Evolutionary conservation across 2,888 invertebrate species (phyloP).

Genomic region (Temnothorax rugatulus): DNA sequence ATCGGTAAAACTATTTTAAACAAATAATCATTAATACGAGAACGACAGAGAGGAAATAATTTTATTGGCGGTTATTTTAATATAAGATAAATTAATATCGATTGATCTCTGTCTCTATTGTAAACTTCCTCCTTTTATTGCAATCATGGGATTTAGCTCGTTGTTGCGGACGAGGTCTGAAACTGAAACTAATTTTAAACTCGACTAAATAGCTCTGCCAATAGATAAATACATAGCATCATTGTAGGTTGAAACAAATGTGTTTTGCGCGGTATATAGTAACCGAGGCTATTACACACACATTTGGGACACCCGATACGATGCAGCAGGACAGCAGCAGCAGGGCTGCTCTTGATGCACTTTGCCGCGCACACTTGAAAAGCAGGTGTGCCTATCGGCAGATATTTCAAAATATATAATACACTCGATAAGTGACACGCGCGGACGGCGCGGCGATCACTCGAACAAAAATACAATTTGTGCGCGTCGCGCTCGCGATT

Average conservation of each 20-base stretch:
- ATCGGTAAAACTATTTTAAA: not conserved
- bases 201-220: slow-evolving; percentile 23
- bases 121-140: not conserved
- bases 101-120: not conserved
- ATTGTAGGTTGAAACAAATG: slow-evolving; percentile 17
- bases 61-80: not conserved
- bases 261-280: not conserved
- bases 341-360: slow-evolving; percentile 30
- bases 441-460: slow-evolving; percentile 41
- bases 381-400: slow-evolving; percentile 32
- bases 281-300: slow-evolving; percentile 12
- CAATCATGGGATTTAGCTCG: not conserved
- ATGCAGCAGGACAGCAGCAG: not conserved
- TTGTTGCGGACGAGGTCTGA: not conserved
- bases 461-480: slow-evolving; percentile 57
- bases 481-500: slow-evolving; percentile 11
- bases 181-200: slow-evolving; percentile 45
- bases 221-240: slow-evolving; percentile 17
- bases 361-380: slow-evolving; percentile 42
- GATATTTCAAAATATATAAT: slow-evolving; percentile 50
- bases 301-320: slow-evolving; percentile 29
- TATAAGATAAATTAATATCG: not conserved
- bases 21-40: not conserved
- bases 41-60: not conserved
- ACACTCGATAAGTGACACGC: slow-evolving; percentile 45